phyloP scores from a whole-genome alignment of 2,888 invertebrate genomes.

The Byasa hedistus region DNA sequence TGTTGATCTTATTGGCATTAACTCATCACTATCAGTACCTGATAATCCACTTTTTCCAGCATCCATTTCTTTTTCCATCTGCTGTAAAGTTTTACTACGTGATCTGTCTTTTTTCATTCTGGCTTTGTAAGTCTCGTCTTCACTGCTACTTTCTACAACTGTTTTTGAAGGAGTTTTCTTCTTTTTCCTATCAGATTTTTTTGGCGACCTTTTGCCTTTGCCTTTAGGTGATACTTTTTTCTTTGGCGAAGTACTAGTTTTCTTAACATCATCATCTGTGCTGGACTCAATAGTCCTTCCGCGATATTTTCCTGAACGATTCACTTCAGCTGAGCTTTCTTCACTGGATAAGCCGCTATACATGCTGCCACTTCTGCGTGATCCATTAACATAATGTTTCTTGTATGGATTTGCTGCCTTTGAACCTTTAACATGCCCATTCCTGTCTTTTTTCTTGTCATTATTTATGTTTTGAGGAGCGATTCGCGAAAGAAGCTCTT shows the following conservation, averaged over 20 bases:
- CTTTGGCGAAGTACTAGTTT: conserved; percentile 66
- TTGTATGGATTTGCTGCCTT: conserved; percentile 84
- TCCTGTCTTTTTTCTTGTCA: conserved; percentile 84
- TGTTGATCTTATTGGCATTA: conserved; percentile 82
- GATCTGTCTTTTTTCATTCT: conserved; percentile 68
- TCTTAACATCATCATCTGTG: conserved; percentile 79
- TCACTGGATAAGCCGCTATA: conserved; percentile 82
- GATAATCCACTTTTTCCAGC: conserved; percentile 78
- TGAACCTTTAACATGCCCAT: conserved; percentile 81
- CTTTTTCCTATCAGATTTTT: conserved; percentile 73
- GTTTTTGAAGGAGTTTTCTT: conserved; percentile 74
- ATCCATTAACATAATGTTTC: conserved; percentile 88
- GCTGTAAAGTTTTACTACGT: conserved; percentile 82
- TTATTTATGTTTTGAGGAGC: conserved; percentile 82
- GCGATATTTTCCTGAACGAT: conserved; percentile 56
- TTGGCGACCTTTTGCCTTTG: conserved; percentile 66
- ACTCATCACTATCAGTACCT: conserved; percentile 89
- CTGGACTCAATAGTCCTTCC: conserved; percentile 74
- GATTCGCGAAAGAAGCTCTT: conserved; percentile 84
- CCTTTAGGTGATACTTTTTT: conserved; percentile 71
- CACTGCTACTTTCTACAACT: conserved; percentile 81
- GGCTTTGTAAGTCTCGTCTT: conserved; percentile 75
- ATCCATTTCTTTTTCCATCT: conserved; percentile 87
- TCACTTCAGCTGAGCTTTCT: conserved; percentile 68
- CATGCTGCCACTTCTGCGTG: conserved; percentile 82